Base-by-base conservation (phyloP, 2,888 invertebrate genomes). In the Napeogenes inachia region DNA sequence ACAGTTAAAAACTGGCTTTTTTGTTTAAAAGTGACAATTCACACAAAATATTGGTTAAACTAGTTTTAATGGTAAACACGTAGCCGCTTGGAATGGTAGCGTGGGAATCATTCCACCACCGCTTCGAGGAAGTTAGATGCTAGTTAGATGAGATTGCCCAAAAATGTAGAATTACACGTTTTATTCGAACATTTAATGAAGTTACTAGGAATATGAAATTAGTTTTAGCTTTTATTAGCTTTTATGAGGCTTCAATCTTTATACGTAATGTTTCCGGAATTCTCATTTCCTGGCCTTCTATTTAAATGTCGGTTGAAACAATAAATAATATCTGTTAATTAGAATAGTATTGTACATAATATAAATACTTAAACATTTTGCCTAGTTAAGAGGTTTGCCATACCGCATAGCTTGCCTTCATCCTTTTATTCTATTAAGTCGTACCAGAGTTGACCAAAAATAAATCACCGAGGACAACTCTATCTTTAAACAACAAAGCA, bases 381-480 rank as follows among this genome's bases (percentile, higher is more conserved):
- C 21, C 50, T 30, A 50, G 50, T 50, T 42, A 50, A 50, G 30
- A 50, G 30, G 30, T 50, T 50, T 50, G 50, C 10, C 50, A 50
- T 50, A 42, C 42, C 30, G 30, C 10, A n/a, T n/a, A 30, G 50
- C 50, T 30, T 12, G 30, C 10, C 50, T 50, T 21, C 74, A 75
- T 79, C 71, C 75, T 69, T 71, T 71, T 77, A 71, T 77, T 75
- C 75, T 80, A 82, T 82, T 82, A 84, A 85, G 82, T 84, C 81
- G 75, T 82, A 85, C 82, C 80, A 81, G 80, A 80, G 78, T 79
- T 83, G 80, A 82, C 84, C 86, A 84, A 86, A 87, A 88, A 88
- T 87, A 88, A 89, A 89, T 87, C 87, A 87, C 80, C 75, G 79
- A 77, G 80, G 84, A 88, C 89, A 87, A 85, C 87, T 89, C 85